phyloP scores from a whole-genome alignment of 2,113 vertebrate species.

The Nothocercus nigrocapillus region DNA sequence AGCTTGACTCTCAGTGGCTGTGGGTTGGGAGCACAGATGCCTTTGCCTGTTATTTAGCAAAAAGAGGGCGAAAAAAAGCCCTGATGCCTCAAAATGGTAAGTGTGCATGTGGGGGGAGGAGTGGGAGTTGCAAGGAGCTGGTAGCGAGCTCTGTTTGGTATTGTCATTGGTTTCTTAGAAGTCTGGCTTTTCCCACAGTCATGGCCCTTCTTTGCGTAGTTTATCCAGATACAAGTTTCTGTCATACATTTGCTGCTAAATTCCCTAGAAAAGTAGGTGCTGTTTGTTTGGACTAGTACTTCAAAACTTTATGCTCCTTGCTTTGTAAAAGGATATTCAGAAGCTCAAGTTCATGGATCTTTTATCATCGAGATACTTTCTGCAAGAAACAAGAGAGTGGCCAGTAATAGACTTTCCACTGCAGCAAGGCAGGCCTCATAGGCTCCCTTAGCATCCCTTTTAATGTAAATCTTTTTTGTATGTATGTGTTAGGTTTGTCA shows the following conservation, averaged over 20 bases:
- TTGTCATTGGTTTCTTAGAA: not conserved
- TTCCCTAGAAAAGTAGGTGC: accelerated
- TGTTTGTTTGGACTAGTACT: accelerated
- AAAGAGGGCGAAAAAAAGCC: not conserved
- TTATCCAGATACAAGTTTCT: not conserved
- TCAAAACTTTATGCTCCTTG: too few relatives aligned
- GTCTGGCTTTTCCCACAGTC: not conserved
- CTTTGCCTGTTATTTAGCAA: constrained; percentile 48
- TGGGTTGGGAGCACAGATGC: constrained; percentile 64
- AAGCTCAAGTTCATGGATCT: not conserved
- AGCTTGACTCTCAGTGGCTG: not conserved
- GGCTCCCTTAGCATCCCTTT: not conserved
- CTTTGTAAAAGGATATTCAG: not conserved
- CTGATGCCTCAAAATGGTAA: not conserved
- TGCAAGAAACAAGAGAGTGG: not conserved
- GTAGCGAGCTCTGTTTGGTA: constrained; percentile 27
- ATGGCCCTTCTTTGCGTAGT: not conserved
- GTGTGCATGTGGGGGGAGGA: not conserved
- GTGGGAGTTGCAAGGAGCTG: constrained; percentile 18
- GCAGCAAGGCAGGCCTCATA: not conserved
- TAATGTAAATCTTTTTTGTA: not conserved
- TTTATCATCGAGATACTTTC: not conserved
- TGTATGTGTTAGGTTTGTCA: not conserved
- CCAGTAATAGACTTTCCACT: not conserved
- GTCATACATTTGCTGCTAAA: accelerated